Evolutionary conservation across 1,140 invertebrate genomes (phyloP).

Genomic region (Hormaphis cornu): DNA sequence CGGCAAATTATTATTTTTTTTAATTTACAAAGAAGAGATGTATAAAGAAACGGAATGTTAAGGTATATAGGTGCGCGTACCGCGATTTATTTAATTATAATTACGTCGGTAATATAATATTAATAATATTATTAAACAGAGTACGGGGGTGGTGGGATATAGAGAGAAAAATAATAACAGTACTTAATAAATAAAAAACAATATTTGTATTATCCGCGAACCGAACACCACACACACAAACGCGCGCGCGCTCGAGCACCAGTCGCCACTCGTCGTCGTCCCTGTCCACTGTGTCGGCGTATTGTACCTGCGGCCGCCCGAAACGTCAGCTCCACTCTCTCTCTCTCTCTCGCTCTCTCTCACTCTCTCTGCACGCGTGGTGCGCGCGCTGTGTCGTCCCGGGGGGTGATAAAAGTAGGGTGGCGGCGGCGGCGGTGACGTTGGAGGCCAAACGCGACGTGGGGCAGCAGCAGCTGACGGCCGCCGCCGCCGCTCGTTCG

Average conservation of each 20-base stretch:
- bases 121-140: neutral
- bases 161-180: neutral
- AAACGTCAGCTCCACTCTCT: no score
- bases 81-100: neutral
- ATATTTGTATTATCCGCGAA: no score
- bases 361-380: neutral
- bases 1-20: no score
- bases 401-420: neutral
- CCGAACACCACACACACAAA: no score
- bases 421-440: neutral
- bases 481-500: neutral
- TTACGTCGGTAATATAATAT: neutral
- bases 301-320: neutral
- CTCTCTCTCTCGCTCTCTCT: neutral
- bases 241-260: no score
- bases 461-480: neutral
- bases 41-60: no score
- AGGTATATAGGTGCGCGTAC: no score
- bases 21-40: no score
- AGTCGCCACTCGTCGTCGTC: no score
- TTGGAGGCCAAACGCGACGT: neutral
- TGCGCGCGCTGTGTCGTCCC: no score
- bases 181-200: no score
- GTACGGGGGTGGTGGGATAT: neutral
- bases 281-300: no score